A percentile compares a stretch with the other conserved stretches of the same genome.
Evolutionary conservation across 2,113 vertebrate species (phyloP).

Genomic region (Hippocampus barbouri): DNA sequence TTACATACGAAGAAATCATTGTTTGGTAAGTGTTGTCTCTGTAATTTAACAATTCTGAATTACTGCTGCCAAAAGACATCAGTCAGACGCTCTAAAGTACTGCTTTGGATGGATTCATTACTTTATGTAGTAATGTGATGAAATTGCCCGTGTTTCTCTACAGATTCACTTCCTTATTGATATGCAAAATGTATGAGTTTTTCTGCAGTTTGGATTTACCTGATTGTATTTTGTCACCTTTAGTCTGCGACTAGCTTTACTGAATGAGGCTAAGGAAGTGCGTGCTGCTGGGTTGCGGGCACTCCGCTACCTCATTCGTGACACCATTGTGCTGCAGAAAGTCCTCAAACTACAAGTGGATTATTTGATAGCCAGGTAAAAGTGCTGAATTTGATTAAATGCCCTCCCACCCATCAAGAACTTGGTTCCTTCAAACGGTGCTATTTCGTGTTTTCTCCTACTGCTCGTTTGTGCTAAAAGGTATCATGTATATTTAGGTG

Average conservation of each 20-base stretch:
- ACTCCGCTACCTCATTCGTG: conserved; percentile 93
- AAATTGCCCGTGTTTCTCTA: not conserved
- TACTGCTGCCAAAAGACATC: not conserved
- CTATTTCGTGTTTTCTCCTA: conserved; percentile 1
- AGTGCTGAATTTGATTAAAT: conserved; percentile 10
- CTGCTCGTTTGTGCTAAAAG: not conserved
- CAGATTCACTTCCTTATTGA: not conserved
- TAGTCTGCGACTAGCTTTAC: conserved; percentile 89
- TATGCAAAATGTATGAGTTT: not conserved
- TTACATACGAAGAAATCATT: conserved; percentile 96
- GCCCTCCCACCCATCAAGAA: not conserved
- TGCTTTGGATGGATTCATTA: not conserved
- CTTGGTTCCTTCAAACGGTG: not conserved
- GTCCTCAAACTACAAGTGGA: conserved; percentile 94
- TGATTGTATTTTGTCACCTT: conserved; percentile 6
- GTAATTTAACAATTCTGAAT: not conserved
- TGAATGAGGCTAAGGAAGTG: conserved; percentile 98
- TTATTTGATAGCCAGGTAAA: conserved; percentile 95
- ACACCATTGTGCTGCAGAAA: conserved; percentile 89
- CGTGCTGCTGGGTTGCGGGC: conserved; percentile 92
- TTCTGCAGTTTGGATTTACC: not conserved
- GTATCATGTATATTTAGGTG: conserved; percentile 75
- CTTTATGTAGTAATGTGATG: not conserved
- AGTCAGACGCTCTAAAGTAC: not conserved
- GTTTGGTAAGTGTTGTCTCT: conserved; percentile 83